phyloP scores from a whole-genome alignment of 2,113 vertebrate genomes.

The Chauna torquata region DNA sequence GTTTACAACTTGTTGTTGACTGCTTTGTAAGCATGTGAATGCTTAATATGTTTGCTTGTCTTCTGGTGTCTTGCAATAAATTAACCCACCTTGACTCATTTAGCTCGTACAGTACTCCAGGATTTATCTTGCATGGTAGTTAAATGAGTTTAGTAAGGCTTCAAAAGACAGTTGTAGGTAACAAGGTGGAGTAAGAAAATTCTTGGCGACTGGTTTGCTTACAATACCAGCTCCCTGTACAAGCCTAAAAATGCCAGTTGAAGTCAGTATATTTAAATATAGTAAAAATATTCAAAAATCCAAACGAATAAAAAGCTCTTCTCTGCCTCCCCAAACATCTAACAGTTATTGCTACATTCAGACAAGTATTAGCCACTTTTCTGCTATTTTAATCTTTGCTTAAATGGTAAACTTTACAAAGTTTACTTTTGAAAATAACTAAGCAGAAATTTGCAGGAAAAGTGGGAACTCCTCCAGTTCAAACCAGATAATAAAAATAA shows the following conservation, averaged over 20 bases:
- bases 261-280: background rate
- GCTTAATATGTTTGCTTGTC: background rate
- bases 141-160: background rate
- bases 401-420: background rate
- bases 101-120: background rate
- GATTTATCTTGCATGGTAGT: background rate
- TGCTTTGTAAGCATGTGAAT: background rate
- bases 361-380: background rate
- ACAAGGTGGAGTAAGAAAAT: background rate
- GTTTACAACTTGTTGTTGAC: background rate
- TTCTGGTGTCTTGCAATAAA: background rate
- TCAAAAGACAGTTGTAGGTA: background rate
- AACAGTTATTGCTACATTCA: background rate
- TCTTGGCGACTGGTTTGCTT: background rate
- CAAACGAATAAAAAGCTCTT: background rate
- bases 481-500: background rate
- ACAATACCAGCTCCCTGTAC: background rate
- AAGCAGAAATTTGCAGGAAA: background rate
- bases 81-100: background rate
- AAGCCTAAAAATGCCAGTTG: background rate
- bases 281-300: background rate
- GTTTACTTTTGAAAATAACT: background rate
- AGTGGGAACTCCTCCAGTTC: background rate
- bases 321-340: background rate
- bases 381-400: background rate